Evolutionary conservation across 2,113 vertebrate species (phyloP).

Genomic region (Panthera leo): DNA sequence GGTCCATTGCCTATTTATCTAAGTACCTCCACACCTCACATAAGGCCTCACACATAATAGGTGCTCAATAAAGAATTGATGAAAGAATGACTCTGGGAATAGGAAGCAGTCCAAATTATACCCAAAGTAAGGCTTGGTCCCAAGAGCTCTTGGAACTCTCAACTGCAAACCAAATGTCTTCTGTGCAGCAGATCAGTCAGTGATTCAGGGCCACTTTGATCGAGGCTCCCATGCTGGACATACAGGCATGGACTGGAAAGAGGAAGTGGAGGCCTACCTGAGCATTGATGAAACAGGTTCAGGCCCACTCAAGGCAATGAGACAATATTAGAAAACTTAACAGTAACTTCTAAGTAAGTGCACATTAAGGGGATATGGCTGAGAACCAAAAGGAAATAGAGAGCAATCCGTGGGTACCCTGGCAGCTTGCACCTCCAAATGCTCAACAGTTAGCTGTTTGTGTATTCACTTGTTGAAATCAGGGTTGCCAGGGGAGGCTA

Average conservation of each 20-base stretch:
- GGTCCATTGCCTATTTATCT: background rate
- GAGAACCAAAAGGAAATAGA: background rate
- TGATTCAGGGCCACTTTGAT: background rate
- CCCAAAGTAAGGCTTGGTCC: background rate
- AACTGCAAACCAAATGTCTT: background rate
- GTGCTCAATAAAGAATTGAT: background rate
- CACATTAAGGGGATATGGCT: background rate
- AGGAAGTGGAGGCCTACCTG: background rate
- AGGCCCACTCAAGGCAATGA: background rate
- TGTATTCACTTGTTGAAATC: constrained; percentile 14
- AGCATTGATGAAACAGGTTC: background rate
- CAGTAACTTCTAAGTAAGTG: background rate
- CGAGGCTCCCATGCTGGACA: background rate
- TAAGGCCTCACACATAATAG: background rate
- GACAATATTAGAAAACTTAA: background rate
- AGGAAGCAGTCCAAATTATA: background rate
- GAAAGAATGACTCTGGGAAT: background rate
- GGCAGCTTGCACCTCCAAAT: background rate
- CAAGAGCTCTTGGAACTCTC: background rate
- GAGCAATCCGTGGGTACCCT: background rate
- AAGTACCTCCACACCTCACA: background rate
- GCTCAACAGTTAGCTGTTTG: background rate
- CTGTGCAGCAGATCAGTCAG: background rate
- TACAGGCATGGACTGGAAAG: background rate
- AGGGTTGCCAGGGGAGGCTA: background rate